Percentiles rank a stretch among this genome's conserved stretches.
These are phyloP conservation scores for Siphlonurus alternatus DNA, from an alignment of 2,888 invertebrate genomes.

Conservation along the genomic window DNA sequence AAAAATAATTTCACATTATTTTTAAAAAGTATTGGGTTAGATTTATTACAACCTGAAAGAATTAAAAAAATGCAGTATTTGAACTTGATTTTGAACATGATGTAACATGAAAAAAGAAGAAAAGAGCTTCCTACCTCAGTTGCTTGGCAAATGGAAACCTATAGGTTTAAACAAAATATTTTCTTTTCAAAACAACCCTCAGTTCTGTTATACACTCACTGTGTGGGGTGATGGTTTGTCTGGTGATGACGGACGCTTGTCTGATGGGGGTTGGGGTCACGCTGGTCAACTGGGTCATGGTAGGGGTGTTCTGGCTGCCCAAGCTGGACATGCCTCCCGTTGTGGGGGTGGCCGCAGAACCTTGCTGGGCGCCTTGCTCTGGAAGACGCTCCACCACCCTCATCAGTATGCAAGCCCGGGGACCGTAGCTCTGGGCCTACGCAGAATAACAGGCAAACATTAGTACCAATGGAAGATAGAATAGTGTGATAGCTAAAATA, in stretches of 20 bases:
- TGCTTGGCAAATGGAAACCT: too few relatives aligned
- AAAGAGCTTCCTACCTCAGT: too few relatives aligned
- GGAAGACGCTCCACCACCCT: constrained; percentile 87
- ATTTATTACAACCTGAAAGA: too few relatives aligned
- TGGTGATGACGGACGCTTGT: constrained; percentile 7
- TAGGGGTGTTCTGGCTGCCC: constrained; percentile 20
- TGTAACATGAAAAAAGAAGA: too few relatives aligned
- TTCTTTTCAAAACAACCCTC: too few relatives aligned
- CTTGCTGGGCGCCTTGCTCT: neutral
- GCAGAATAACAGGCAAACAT: constrained; percentile 10
- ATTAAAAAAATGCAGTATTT: too few relatives aligned
- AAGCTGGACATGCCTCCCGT: constrained; percentile 19
- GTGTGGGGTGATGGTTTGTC: constrained; percentile 6
- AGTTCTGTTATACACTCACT: too few relatives aligned
- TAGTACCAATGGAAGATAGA: neutral
- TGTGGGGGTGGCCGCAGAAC: constrained; percentile 21
- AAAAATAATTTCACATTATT: too few relatives aligned
- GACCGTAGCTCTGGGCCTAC: constrained; percentile 90
- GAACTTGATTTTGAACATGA: too few relatives aligned
- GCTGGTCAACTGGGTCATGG: constrained; percentile 13
- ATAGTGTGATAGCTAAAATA: constrained; percentile 1
- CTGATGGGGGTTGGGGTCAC: constrained; percentile 16
- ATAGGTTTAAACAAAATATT: too few relatives aligned
- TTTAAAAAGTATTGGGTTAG: too few relatives aligned
- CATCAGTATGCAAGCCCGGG: constrained; percentile 91